Percentiles rank a stretch among this genome's conserved stretches.
Evolutionary conservation across 2,888 invertebrate genomes (phyloP).

Genomic region (Chloroclysta siterata): DNA sequence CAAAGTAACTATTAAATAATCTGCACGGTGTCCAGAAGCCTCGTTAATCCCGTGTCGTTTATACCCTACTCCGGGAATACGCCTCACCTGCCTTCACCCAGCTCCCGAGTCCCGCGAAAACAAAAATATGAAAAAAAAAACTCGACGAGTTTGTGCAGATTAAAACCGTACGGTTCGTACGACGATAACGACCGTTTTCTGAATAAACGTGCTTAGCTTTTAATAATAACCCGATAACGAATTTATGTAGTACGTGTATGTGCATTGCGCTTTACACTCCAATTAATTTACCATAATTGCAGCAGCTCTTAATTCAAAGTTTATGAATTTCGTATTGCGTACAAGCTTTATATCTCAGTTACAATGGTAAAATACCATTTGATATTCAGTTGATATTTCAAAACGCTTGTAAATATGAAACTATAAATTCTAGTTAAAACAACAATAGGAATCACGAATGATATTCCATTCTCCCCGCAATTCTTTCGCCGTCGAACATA

Average conservation of each 20-base stretch:
- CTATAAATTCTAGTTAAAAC: neutral
- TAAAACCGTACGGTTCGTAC: conserved; percentile 34
- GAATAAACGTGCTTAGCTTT: conserved; percentile 37
- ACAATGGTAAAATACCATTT: neutral
- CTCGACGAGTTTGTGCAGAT: conserved; percentile 32
- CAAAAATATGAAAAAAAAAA: conserved; percentile 26
- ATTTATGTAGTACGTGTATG: conserved; percentile 24
- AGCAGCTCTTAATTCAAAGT: conserved; percentile 21
- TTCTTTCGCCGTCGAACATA: conserved; percentile 9
- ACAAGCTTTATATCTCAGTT: neutral
- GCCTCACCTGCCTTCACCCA: conserved; percentile 48
- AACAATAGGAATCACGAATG: conserved; percentile 2
- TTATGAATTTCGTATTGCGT: conserved; percentile 2
- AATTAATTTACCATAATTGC: conserved; percentile 39
- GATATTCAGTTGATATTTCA: neutral
- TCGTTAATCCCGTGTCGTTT: conserved; percentile 39
- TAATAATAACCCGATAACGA: conserved; percentile 37
- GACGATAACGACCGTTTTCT: conserved; percentile 36
- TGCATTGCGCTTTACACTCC: conserved; percentile 35
- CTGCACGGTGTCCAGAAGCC: neutral
- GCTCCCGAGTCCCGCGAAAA: conserved; percentile 39
- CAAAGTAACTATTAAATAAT: conserved; percentile 12
- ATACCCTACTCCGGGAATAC: conserved; percentile 26
- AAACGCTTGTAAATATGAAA: neutral
- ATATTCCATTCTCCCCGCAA: conserved; percentile 5